Conservation (phyloP, 2,113 vertebrate genomes). For the Triplophysa dalaica region DNA sequence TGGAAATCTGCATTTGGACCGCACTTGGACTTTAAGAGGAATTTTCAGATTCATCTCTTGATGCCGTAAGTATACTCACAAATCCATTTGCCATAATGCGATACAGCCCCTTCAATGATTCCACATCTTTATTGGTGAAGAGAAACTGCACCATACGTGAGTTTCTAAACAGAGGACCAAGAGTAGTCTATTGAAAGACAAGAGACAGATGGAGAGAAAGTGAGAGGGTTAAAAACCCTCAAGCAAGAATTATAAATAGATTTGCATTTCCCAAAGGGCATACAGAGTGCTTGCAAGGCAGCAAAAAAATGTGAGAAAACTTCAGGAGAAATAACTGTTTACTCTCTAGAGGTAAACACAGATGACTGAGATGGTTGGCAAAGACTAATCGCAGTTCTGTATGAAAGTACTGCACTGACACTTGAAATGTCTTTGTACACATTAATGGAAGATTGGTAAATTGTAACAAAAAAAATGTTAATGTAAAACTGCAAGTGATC, state of each 20-base stretch:
- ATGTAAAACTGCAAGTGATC: too few species aligned
- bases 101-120: constrained; percentile 89
- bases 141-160: constrained; percentile 94
- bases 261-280: not conserved
- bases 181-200: constrained; percentile 75
- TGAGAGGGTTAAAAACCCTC: not conserved
- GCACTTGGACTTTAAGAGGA: not conserved
- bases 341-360: too few species aligned
- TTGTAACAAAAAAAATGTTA: too few species aligned
- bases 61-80: constrained; percentile 71
- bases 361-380: too few species aligned
- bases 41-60: not conserved
- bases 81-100: constrained; percentile 93
- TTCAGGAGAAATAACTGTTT: not conserved
- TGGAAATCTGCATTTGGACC: too few species aligned
- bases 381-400: too few species aligned
- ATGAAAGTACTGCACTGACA: too few species aligned
- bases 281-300: not conserved
- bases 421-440: too few species aligned
- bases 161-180: constrained; percentile 90
- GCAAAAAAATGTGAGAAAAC: not conserved
- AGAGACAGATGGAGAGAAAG: not conserved
- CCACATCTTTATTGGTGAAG: constrained; percentile 92
- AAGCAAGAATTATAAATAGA: not conserved
- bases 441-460: too few species aligned